Evolutionary conservation across 2,888 invertebrate species (phyloP), one percentile per base, ranked within the genome.

Genomic region (Pardosa pseudoannulata): DNA sequence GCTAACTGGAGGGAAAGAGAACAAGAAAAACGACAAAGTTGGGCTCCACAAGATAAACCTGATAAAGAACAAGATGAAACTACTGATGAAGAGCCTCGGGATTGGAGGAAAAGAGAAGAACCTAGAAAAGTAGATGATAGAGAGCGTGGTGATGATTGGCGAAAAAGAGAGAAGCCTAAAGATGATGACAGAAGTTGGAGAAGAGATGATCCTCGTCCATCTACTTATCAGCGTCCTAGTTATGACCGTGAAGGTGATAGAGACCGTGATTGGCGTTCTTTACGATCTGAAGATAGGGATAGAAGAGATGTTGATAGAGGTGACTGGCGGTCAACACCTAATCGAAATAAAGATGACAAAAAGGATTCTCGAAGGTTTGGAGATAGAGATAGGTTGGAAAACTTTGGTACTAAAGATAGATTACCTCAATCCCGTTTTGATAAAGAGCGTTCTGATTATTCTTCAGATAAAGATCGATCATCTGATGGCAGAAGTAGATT

Each of bases 1-100:
- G 36, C 46, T 16, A 73, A 64, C 32, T 88, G 81, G 81, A 29
- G 88, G 13, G 79, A 81, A 31, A 68, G 88, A 5, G 88, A 88
- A 74, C 13, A 64, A 19, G 72, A 41, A 27, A 80, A 79, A 11
- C 68, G 83, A 73, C 74, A 87, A 41, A 83, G 88, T 41, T 87
- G 86, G 87, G 71, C 56, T 13, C 81, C 81, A 27, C 73, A 64
- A 13, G 70, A 76, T 31, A 74, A 82, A 28, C 46, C 31, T 32
- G 16, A 32, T 11, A 73, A 75, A 11, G 67, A 75, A n/a, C 50
- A 79, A 6, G 31, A 31, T 11, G 6, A 50, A 19, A 67, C 41
- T 56, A 56, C 16, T 41, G 79, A 67, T 31, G 71, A 87, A n/a
- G 82, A 79, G 13, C 31, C 28, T 2, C 73, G 71, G 28, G 85